phyloP scores from a whole-genome alignment of 2,888 invertebrate species.

The Troilus luridus region DNA sequence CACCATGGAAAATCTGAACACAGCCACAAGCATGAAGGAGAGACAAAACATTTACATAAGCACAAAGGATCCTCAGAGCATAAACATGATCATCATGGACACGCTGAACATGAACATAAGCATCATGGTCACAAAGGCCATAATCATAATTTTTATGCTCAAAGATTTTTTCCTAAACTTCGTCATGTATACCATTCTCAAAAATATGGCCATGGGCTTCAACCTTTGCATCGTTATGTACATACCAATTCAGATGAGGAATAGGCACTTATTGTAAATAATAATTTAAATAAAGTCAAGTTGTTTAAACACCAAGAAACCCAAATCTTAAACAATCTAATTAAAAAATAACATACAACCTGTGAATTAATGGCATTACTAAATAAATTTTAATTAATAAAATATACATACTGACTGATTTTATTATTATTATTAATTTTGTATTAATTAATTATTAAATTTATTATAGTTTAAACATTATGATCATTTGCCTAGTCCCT shows the following conservation, averaged over 20 bases:
- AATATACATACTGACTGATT: too few species aligned
- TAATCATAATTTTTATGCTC: conserved; percentile 59
- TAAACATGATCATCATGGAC: conserved; percentile 64
- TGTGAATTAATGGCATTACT: too few species aligned
- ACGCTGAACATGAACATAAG: conserved; percentile 63
- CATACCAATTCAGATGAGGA: background rate
- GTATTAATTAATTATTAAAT: too few species aligned
- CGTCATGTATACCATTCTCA: conserved; percentile 57
- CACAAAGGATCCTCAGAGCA: conserved; percentile 65
- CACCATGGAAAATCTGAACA: conserved; percentile 65
- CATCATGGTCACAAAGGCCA: conserved; percentile 60
- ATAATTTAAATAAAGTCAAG: too few species aligned
- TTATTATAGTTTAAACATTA: too few species aligned
- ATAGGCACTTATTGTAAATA: background rate
- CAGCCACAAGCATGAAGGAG: conserved; percentile 62
- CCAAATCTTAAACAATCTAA: too few species aligned
- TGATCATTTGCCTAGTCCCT: too few species aligned
- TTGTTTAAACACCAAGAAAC: too few species aligned
- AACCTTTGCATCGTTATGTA: background rate
- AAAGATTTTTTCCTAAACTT: background rate
- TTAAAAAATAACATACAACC: too few species aligned
- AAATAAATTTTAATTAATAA: too few species aligned
- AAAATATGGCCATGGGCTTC: conserved; percentile 50
- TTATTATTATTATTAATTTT: too few species aligned
- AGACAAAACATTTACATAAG: conserved; percentile 64